Base-by-base conservation (phyloP, 2,113 vertebrate genomes). In the Cheilinus undulatus region DNA sequence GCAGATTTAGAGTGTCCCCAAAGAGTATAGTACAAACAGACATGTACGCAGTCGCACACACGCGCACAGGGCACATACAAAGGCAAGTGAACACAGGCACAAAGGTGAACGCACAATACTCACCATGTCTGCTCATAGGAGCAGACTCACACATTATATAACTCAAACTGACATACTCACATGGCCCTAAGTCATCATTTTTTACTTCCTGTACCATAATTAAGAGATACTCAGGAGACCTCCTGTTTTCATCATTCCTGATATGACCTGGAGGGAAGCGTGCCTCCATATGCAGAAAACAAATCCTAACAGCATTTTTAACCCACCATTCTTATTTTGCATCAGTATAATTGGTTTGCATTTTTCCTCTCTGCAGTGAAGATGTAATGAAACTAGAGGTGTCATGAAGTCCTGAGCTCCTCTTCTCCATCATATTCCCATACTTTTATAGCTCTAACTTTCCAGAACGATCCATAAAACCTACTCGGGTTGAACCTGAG, bases 401-500 rank as follows among this genome's bases (percentile, higher is more conserved):
- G 53, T 30, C 46, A 49, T 24, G 67, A 59, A 6, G 42, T 74
- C 80, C 69, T 72, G 34, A 40, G 30, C 34, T 73, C 66, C 63
- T 61, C 46, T 17, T 61, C 67, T 70, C 50, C 23, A n/a, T 73
- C 56, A 42, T 64, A 54, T n/a, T 36, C 30, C 30, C 58, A 43
- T 74, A 56, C 73, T 82, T 83, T 84, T 76, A 72, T 54, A 59
- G 57, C 61, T 50, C 56, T 23, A 73, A 69, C 63, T 86, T 80
- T 85, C 63, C 24, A 60, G 67, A 83, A 46, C 53, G 80, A 52
- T 76, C 78, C 53, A 80, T 86, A 71, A 88, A 88, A 80, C 42
- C 65, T 63, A 76, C 51, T 85, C 57, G 67, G 52, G 80, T 76
- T 73, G 84, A 89, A 86, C 89, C 73, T 19, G 58, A 69, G 77